Evolutionary conservation across 2,797 vertebrate genomes (phyloP).

Genomic region (Clarias laeviceps): DNA sequence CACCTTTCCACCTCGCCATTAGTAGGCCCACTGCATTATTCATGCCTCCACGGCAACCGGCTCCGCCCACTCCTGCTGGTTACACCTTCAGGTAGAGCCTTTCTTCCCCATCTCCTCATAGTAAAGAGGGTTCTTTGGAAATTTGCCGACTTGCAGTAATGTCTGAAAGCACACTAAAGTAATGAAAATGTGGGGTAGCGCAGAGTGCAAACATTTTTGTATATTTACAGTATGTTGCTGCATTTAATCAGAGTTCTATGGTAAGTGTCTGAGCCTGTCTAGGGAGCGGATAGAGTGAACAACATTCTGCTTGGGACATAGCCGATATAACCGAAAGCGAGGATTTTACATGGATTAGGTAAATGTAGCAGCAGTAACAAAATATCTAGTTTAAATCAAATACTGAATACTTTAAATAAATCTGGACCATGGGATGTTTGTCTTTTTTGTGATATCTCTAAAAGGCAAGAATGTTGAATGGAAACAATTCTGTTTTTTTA

Average conservation of each 20-base stretch:
- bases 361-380: background rate
- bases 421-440: background rate
- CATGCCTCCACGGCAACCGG: slow-evolving; percentile 88
- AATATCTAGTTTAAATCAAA: too few species aligned
- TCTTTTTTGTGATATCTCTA: background rate
- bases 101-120: too few species aligned
- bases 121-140: background rate
- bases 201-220: too few species aligned
- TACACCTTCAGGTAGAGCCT: slow-evolving; percentile 78
- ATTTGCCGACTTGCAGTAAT: background rate
- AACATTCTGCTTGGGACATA: background rate
- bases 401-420: background rate
- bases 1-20: slow-evolving; percentile 76
- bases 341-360: background rate
- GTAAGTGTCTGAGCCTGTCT: background rate
- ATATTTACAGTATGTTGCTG: background rate
- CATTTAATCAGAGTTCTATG: background rate
- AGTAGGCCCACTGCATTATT: slow-evolving; percentile 83
- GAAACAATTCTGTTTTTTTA: background rate
- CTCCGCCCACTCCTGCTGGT: slow-evolving; percentile 86
- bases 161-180: background rate
- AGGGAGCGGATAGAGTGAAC: background rate
- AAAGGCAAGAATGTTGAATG: background rate
- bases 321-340: background rate
- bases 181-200: background rate